Evolutionary conservation across 2,888 invertebrate genomes (phyloP).

Genomic region (Dastarcus helophoroides): DNA sequence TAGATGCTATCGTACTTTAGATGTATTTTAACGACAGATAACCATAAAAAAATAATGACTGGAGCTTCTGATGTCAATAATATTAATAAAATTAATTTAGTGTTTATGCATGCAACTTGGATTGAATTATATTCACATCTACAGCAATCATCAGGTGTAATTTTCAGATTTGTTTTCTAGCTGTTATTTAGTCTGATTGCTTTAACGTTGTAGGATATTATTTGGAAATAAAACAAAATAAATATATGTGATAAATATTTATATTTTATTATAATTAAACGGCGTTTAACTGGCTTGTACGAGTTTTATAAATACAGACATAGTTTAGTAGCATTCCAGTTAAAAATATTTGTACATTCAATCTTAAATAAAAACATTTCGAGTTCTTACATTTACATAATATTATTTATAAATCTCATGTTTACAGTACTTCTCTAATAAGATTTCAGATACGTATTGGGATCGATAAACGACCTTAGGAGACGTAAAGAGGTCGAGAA

Average conservation of each 20-base stretch:
- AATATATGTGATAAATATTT: constrained; percentile 37
- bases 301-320: constrained; percentile 37
- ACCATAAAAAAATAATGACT: too few relatives aligned
- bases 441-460: neutral
- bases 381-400: constrained; percentile 33
- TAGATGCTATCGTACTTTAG: too few relatives aligned
- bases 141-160: too few relatives aligned
- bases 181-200: too few relatives aligned
- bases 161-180: constrained; percentile 8
- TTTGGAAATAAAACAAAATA: constrained; percentile 3
- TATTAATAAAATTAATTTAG: too few relatives aligned
- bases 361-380: constrained; percentile 35
- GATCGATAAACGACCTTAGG: too few relatives aligned
- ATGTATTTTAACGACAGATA: too few relatives aligned
- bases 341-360: constrained; percentile 38
- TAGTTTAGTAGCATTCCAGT: constrained; percentile 33
- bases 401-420: constrained; percentile 25
- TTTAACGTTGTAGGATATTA: too few relatives aligned
- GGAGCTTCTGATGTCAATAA: too few relatives aligned
- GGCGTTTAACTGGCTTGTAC: constrained; percentile 37
- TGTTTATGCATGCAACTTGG: too few relatives aligned
- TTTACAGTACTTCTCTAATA: constrained; percentile 25
- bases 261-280: constrained; percentile 40
- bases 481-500: too few relatives aligned
- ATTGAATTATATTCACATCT: too few relatives aligned